Conservation (phyloP, 2,113 vertebrate species). For the Carassius carassius region DNA sequence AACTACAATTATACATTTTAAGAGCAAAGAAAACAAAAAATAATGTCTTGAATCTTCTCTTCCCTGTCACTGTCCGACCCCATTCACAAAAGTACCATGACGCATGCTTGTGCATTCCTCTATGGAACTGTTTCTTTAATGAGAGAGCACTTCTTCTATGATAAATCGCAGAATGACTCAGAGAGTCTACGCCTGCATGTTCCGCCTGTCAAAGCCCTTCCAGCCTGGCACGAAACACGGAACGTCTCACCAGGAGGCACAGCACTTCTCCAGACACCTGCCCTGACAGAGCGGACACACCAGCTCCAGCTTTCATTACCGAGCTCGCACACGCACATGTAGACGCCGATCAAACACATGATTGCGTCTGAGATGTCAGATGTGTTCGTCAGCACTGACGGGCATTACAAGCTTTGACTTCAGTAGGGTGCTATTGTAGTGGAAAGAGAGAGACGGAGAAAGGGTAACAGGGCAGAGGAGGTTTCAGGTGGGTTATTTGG, state of each 20-base stretch:
- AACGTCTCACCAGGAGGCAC: background rate
- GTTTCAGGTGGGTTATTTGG: background rate
- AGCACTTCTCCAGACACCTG: background rate
- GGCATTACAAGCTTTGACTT: slow-evolving; percentile 13
- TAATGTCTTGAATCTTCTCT: no score
- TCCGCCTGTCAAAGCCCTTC: background rate
- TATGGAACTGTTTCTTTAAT: slow-evolving; percentile 13
- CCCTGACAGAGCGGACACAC: background rate
- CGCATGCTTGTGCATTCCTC: no score
- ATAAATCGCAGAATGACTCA: background rate
- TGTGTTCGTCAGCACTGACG: background rate
- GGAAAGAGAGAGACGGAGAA: background rate
- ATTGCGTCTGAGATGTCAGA: slow-evolving; percentile 16
- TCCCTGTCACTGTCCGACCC: no score
- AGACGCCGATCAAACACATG: slow-evolving; percentile 11
- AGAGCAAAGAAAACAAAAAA: no score
- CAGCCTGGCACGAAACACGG: background rate
- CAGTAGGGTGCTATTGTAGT: background rate
- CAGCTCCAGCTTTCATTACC: background rate
- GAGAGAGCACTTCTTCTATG: background rate
- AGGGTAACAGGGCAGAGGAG: background rate
- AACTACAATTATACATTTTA: no score
- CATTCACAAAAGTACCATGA: no score
- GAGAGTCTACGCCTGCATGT: background rate
- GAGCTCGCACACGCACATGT: background rate